Evolutionary conservation across 2,888 invertebrate species (phyloP).

Genomic region (Drosophila testacea): DNA sequence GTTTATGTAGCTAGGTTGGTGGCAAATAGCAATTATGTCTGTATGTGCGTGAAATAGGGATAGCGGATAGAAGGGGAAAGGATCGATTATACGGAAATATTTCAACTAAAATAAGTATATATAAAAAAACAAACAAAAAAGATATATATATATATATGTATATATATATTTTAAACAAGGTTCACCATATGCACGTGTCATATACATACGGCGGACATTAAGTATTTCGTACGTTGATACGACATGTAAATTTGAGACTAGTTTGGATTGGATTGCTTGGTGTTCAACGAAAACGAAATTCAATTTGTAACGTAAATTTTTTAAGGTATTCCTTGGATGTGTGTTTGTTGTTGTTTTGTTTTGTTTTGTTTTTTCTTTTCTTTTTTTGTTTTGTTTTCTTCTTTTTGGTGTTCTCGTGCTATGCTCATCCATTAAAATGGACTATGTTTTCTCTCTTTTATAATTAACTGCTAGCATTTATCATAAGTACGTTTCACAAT

Average conservation of each 20-base stretch:
- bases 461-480: conserved; percentile 72
- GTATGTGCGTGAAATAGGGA: conserved; percentile 4
- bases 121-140: conserved; percentile 28
- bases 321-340: conserved; percentile 14
- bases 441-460: conserved; percentile 41
- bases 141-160: conserved; percentile 8
- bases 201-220: conserved; percentile 18
- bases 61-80: conserved; percentile 3
- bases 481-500: conserved; percentile 79
- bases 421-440: conserved; percentile 19
- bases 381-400: neutral
- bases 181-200: conserved; percentile 12
- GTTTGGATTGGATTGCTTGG: conserved; percentile 34
- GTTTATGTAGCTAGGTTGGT: conserved; percentile 28
- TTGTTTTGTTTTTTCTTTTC: neutral
- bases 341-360: conserved; percentile 6
- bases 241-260: conserved; percentile 57
- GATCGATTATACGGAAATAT: conserved; percentile 21
- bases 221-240: conserved; percentile 37
- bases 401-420: conserved; percentile 50
- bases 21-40: conserved; percentile 40
- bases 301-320: conserved; percentile 21
- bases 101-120: conserved; percentile 36
- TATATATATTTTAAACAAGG: conserved; percentile 45
- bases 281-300: conserved; percentile 16